Percentiles rank a stretch among this genome's conserved stretches.
These are phyloP conservation scores for Periphyllus acericola DNA, from an alignment of 2,888 invertebrate species.

Conservation along the genomic window DNA sequence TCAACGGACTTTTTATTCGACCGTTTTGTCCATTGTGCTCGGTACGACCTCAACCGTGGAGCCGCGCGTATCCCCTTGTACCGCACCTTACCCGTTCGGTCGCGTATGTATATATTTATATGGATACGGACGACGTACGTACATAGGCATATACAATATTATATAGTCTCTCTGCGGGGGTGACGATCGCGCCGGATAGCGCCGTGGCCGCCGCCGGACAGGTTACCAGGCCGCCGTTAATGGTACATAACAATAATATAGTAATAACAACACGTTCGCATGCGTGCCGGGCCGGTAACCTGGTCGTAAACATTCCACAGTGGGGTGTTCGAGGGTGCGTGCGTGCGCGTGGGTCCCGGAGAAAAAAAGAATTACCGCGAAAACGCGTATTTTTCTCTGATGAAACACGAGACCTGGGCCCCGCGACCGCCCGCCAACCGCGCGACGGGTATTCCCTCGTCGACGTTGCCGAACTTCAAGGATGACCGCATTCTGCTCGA, in stretches of 20 bases:
- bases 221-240: neutral
- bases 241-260: neutral
- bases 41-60: conserved; percentile 1
- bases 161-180: conserved; percentile 38
- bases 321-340: neutral
- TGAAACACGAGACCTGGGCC: conserved; percentile 31
- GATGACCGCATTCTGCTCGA: conserved; percentile 37
- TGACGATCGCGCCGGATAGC: conserved; percentile 52
- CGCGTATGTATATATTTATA: neutral
- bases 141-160: too few relatives aligned
- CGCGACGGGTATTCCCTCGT: conserved; percentile 38
- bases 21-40: neutral
- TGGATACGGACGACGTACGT: neutral
- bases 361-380: conserved; percentile 42
- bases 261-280: neutral
- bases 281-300: neutral
- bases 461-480: conserved; percentile 58
- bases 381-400: conserved; percentile 44
- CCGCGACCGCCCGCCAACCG: neutral
- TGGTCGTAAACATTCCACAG: conserved; percentile 33
- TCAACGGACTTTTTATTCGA: neutral
- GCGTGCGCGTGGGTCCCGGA: neutral
- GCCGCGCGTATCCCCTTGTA: neutral
- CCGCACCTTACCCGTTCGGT: neutral
- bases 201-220: conserved; percentile 52